phyloP scores from a whole-genome alignment of 2,888 invertebrate genomes.

The Drosophila mayaguana region DNA sequence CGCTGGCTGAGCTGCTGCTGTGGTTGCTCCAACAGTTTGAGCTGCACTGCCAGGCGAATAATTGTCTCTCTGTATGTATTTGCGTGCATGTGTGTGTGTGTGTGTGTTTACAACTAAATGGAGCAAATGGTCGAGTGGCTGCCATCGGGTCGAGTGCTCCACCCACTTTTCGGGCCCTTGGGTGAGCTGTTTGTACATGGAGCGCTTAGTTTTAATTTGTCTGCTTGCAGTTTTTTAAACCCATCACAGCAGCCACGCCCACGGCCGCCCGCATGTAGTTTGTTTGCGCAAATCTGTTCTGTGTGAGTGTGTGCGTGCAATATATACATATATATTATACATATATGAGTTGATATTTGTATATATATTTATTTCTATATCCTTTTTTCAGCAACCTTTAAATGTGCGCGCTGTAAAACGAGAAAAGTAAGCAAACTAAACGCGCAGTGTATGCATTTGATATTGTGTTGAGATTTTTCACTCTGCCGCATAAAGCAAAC shows the following conservation, averaged over 20 bases:
- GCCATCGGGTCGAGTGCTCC: conserved; percentile 67
- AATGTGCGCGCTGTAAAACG: conserved; percentile 44
- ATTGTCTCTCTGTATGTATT: neutral
- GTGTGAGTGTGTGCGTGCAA: conserved; percentile 47
- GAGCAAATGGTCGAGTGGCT: conserved; percentile 78
- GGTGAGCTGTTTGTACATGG: conserved; percentile 65
- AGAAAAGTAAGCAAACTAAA: conserved; percentile 28
- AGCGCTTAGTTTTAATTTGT: conserved; percentile 79
- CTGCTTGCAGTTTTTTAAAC: conserved; percentile 65
- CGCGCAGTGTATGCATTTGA: conserved; percentile 54
- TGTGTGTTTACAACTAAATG: conserved; percentile 63
- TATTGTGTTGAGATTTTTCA: conserved; percentile 71
- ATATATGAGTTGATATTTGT: conserved; percentile 13
- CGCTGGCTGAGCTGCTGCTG: conserved; percentile 31
- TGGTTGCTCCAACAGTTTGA: conserved; percentile 62
- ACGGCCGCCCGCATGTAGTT: conserved; percentile 15
- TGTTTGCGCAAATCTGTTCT: conserved; percentile 63
- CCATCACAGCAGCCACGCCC: neutral
- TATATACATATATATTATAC: conserved; percentile 1
- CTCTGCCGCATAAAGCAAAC: conserved; percentile 60
- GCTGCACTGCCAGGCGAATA: conserved; percentile 18
- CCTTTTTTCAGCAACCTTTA: conserved; percentile 39
- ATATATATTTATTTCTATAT: conserved; percentile 20
- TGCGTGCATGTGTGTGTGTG: conserved; percentile 18
- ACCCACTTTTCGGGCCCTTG: neutral